Evolutionary conservation across 1,140 invertebrate species (phyloP), one percentile per base, ranked within the genome.

Genomic region (Danaus melanippus): DNA sequence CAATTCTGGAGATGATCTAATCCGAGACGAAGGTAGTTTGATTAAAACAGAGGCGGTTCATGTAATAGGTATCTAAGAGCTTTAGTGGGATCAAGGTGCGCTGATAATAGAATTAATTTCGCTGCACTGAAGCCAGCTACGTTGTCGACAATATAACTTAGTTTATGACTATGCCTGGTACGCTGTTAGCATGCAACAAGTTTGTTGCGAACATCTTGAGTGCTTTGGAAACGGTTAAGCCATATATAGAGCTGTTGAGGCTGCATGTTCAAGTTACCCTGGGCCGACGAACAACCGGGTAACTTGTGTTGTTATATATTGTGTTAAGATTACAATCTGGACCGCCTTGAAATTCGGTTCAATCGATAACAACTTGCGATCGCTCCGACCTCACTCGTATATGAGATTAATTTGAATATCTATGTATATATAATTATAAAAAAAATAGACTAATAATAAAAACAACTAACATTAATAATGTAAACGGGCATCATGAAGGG

Each of bases 91-190:
- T 82, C 72, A 78, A 80, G 80, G 80, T 84, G 80, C 73, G 69
- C 71, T 74, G 76, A 79, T 85, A 85, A 85, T 85, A 70, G 73
- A 85, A 84, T 85, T 82, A 85, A 82, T 81, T 76, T 74, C 66
- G 69, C 71, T 71, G 68, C 71, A 71, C 59, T 72, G 75, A 71
- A 79, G 76, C 72, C 72, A 65, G 72, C 72, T 67, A 71, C 73
- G 76, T 79, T 74, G 67, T 70, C 76, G 75, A 76, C 75, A 72
- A 71, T 77, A 74, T 83, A 83, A 83, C 79, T 85, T 76, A 81
- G 76, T 83, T 84, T 83, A 83, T 79, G 78, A 79, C 60, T 82
- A 82, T 78, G 77, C 69, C 68, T 71, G 73, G 66, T 76, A 79
- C 78, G 73, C 79, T 74, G 64, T 78, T 70, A 74, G 64, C 62